These are phyloP conservation scores for Ammospiza nelsoni DNA, from an alignment of 2,113 vertebrate species.

Conservation along the genomic window DNA sequence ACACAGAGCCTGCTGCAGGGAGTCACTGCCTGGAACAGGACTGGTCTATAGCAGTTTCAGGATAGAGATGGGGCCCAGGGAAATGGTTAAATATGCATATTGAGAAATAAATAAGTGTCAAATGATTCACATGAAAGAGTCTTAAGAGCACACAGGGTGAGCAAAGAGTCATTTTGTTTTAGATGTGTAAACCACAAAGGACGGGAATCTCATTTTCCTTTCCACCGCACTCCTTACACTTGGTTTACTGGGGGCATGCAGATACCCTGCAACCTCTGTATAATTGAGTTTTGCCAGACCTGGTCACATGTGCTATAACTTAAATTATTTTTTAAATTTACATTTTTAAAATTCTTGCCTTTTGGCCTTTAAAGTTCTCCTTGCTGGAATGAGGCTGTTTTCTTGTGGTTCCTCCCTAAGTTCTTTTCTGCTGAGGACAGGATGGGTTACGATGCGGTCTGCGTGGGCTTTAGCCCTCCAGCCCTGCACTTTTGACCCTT, in stretches of 20 bases:
- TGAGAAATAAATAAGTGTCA: neutral
- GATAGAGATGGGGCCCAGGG: neutral
- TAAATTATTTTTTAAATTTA: neutral
- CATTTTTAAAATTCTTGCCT: neutral
- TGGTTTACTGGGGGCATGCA: neutral
- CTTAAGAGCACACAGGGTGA: neutral
- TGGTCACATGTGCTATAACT: neutral
- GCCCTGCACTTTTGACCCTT: slow-evolving; percentile 51
- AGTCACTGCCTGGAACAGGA: neutral
- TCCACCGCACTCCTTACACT: neutral
- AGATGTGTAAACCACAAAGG: neutral
- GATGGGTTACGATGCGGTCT: neutral
- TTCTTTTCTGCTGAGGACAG: neutral
- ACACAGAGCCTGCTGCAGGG: neutral
- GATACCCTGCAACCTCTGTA: neutral
- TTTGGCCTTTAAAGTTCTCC: neutral
- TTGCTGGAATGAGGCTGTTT: neutral
- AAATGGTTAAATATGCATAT: neutral
- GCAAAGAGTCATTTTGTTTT: neutral
- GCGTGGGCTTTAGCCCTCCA: neutral
- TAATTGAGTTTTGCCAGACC: neutral
- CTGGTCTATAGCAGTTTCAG: neutral
- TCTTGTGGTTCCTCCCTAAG: neutral
- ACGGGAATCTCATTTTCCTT: neutral
- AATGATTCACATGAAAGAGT: neutral